Evolutionary conservation across 2,888 invertebrate species (phyloP), one percentile per base, ranked within the genome.

Genomic region (Amiota minor): DNA sequence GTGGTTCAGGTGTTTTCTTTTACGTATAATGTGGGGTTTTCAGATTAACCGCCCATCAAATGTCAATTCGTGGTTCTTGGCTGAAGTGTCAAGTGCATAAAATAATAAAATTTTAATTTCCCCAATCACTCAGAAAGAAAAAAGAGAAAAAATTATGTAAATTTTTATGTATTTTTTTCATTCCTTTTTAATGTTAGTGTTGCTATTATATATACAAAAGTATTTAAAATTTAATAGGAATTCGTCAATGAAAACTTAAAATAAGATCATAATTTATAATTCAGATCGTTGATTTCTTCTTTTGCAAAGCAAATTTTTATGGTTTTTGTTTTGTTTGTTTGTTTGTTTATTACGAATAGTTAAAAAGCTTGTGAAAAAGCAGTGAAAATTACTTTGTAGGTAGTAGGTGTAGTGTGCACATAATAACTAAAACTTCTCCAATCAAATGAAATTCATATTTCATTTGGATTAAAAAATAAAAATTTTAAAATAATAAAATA

Each of bases 201-300:
- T 59, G 59, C 23, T 12, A 50, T 12, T 16, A 59, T 16, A 56
- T 56, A 59, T 20, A 18, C 20, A 20, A 59, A 59, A 11, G 59
- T 18, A 59, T 35, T 77, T 81, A 73, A 79, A 84, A 83, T 81
- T 82, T 81, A 87, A 88, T 87, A 88, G 87, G 87, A 88, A 87
- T 87, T 87, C 86, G 84, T 87, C 86, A 85, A 83, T 82, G 85
- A 85, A 80, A 81, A 79, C 83, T 81, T 81, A 75, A 18, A 77
- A 69, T 75, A 71, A 71, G 20, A 75, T 81, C 81, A 79, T 79
- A 81, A 79, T 81, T 81, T 81, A 69, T 74, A 67, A 69, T 71
- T 67, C 67, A 76, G 74, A 77, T 72, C 67, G 75, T 72, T 62
- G 72, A 35, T 35, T 35, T 35, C 6, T 71, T 75, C 55, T 72